A percentile compares a stretch with the other conserved stretches of the same genome.
These are phyloP conservation scores for Paguma larvata DNA, from an alignment of 2,797 vertebrate genomes.

Conservation along the genomic window DNA sequence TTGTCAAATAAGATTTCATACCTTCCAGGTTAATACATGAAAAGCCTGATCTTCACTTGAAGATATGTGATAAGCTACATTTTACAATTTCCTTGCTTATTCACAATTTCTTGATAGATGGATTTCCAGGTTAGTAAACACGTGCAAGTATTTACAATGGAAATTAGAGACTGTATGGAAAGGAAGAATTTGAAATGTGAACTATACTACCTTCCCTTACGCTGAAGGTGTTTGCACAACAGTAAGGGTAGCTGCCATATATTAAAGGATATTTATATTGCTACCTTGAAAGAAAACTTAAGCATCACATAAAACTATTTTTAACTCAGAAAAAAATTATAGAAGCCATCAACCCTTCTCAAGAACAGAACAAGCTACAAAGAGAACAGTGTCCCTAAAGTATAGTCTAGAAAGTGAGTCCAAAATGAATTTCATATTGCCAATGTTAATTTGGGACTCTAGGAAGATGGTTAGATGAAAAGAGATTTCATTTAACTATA, in stretches of 20 bases:
- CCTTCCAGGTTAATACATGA: conserved; percentile 74
- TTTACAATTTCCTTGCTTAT: conserved; percentile 68
- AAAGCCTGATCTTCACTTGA: conserved; percentile 63
- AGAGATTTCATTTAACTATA: background rate
- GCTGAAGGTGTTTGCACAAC: background rate
- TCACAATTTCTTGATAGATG: conserved; percentile 64
- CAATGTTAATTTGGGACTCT: background rate
- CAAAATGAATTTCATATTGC: conserved; percentile 8
- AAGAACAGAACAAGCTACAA: conserved; percentile 62
- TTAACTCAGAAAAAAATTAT: background rate
- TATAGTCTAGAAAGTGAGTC: background rate
- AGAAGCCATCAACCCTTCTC: background rate
- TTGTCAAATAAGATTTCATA: conserved; percentile 66
- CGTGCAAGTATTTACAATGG: conserved; percentile 58
- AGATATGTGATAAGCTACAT: conserved; percentile 59
- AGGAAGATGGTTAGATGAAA: conserved; percentile 2
- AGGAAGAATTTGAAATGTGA: conserved; percentile 50
- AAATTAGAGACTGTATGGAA: conserved; percentile 45
- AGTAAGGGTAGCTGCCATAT: background rate
- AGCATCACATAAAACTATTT: background rate
- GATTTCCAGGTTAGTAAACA: conserved; percentile 22
- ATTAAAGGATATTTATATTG: background rate
- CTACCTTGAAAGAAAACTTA: background rate
- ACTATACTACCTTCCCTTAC: background rate
- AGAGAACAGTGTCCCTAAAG: conserved; percentile 3